Base-by-base conservation (phyloP, 2,888 invertebrate genomes). In the Xestoiulus laeticollis region DNA sequence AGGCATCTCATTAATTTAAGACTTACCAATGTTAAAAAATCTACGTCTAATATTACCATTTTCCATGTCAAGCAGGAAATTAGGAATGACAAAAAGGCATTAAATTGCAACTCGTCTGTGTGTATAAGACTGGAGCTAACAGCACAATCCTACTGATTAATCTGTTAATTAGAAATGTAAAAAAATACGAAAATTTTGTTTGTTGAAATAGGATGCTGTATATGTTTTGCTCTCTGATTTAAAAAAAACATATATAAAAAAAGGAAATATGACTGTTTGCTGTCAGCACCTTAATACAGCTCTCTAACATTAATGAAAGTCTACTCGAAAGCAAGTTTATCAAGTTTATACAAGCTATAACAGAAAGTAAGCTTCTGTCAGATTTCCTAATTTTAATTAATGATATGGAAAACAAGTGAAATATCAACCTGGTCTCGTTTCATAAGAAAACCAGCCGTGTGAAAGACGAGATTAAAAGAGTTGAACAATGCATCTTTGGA, bases 1-100 rank as follows among this genome's bases (percentile, higher is more conserved):
- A 44, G 85, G 43, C 85, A 85, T 85, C 85, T 44, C 85, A 85
- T 85, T 85, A 85, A 85, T 85, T 85, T 38, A 16, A 38, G 44
- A 85, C 85, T 85, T 85, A 43, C 26, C 85, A 85, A 44, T 85
- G 85, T 38, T 85, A 38, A 43, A 38, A 38, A 85, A 85, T 85
- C 43, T 85, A 1, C 38, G 44, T 85, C 78, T 78, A 78, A 78
- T 16, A 78, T 78, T 78, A 78, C 78, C 12, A 30, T 78, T 78
- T 78, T 30, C 30, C 30, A 78, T 78, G 78, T 30, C 78, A 78
- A 26, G 78, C 78, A 78, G 30, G 78, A 78, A 78, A 78, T 78
- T 78, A 78, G 30, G 78, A 10, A 78, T 78, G 78, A 78, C 78
- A 78, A 78, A 48, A 78, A 78, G 78, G 78, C 14, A 30, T 78